A percentile compares a stretch with the other conserved stretches of the same genome.
These are phyloP conservation scores for Drosophila teissieri DNA, from an alignment of 1,140 invertebrate genomes.

Conservation along the genomic window DNA sequence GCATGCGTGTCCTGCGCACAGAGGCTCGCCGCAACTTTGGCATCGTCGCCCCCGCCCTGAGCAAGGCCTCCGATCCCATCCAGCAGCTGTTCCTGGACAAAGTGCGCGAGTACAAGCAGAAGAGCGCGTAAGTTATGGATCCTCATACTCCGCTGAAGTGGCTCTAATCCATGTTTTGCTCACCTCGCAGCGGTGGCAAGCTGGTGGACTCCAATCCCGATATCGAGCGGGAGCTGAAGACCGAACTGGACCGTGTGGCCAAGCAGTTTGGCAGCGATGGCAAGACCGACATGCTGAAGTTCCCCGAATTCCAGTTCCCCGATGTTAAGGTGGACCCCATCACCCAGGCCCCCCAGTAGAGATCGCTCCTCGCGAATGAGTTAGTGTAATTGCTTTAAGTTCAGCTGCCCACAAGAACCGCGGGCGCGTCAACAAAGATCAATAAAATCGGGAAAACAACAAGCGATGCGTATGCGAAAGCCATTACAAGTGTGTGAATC, in stretches of 20 bases:
- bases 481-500: conserved; percentile 16
- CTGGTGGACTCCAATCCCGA: conserved; percentile 92
- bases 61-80: conserved; percentile 94
- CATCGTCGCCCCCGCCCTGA: conserved; percentile 88
- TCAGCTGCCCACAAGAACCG: conserved; percentile 19
- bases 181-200: conserved; percentile 88
- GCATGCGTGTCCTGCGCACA: conserved; percentile 69
- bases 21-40: conserved; percentile 87
- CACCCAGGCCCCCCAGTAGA: conserved; percentile 63
- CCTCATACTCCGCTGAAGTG: too few species aligned
- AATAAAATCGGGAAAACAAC: conserved; percentile 48
- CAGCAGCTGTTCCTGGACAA: conserved; percentile 97
- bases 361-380: conserved; percentile 16
- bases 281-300: conserved; percentile 93
- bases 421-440: conserved; percentile 13
- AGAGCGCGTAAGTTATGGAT: conserved; percentile 67
- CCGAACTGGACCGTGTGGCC: conserved; percentile 92
- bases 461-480: conserved; percentile 25
- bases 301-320: conserved; percentile 93
- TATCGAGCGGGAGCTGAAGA: conserved; percentile 89
- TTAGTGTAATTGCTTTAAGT: conserved; percentile 71
- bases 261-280: conserved; percentile 90
- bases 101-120: conserved; percentile 93
- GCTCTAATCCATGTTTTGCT: not conserved
- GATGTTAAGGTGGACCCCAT: conserved; percentile 88